A percentile compares a stretch with the other conserved stretches of the same genome.
Conservation (phyloP, 2,113 vertebrate species). For the Crotalus viridis region DNA sequence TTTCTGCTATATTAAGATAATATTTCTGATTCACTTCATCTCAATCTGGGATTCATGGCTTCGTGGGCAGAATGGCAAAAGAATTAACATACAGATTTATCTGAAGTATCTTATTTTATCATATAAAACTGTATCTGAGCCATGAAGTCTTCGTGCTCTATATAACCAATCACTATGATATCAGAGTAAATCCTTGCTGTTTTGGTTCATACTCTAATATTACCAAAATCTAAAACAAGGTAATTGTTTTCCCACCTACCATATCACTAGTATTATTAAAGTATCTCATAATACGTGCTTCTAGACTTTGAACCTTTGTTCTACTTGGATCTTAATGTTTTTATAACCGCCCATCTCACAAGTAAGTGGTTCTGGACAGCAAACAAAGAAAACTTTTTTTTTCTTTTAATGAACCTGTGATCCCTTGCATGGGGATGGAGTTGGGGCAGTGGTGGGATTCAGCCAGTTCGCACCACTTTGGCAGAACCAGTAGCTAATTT, state of each 20-base stretch:
- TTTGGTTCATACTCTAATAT: background rate
- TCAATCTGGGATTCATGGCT: background rate
- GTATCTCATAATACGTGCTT: background rate
- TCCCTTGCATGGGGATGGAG: too few species aligned
- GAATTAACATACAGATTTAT: slow-evolving; percentile 21
- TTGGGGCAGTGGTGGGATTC: too few species aligned
- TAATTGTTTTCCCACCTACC: background rate
- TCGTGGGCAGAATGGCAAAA: slow-evolving; percentile 1
- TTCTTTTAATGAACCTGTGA: too few species aligned
- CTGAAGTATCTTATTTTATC: background rate
- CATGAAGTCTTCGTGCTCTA: background rate
- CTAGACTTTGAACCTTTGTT: background rate
- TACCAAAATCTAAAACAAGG: background rate
- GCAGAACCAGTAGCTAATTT: too few species aligned
- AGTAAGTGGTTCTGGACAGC: too few species aligned
- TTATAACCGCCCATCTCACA: background rate
- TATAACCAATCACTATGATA: background rate
- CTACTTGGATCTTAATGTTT: background rate
- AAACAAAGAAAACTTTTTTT: too few species aligned
- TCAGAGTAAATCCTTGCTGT: background rate
- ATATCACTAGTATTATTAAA: background rate
- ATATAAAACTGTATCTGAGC: background rate
- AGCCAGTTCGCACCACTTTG: too few species aligned
- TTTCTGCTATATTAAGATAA: slow-evolving; percentile 26
- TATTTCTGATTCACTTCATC: slow-evolving; percentile 14